These are phyloP conservation scores for Sitta europaea DNA, from an alignment of 2,113 vertebrate species.

Conservation along the genomic window DNA sequence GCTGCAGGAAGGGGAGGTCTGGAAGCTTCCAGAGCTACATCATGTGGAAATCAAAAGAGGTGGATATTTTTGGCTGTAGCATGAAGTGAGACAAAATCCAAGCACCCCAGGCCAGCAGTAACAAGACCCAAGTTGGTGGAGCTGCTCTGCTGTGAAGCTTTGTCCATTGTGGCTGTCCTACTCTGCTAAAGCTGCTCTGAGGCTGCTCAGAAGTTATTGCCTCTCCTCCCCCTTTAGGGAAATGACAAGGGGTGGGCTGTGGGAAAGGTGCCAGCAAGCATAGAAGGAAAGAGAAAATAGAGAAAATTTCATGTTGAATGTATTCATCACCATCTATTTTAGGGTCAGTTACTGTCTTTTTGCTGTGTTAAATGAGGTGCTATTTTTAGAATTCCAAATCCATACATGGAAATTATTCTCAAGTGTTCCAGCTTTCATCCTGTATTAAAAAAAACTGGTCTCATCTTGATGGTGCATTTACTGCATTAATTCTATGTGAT, in stretches of 20 bases:
- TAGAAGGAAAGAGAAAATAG: slow-evolving; percentile 6
- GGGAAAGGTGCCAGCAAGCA: neutral
- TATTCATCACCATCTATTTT: slow-evolving; percentile 16
- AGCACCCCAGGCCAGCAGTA: neutral
- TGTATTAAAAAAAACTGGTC: neutral
- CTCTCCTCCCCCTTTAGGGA: neutral
- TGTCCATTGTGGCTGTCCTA: neutral
- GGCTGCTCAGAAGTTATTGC: neutral
- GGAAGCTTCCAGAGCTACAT: neutral
- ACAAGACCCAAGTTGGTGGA: accelerated
- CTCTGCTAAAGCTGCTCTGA: neutral
- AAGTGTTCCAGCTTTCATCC: slow-evolving; percentile 11
- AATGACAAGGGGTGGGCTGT: neutral
- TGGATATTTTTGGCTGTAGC: neutral
- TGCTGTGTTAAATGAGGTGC: neutral
- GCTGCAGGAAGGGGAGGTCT: neutral
- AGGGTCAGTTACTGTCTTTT: neutral
- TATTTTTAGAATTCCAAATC: slow-evolving; percentile 52
- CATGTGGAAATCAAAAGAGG: neutral
- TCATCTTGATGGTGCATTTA: neutral
- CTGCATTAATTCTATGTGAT: neutral
- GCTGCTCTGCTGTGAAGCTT: neutral
- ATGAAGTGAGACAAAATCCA: neutral
- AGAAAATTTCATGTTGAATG: slow-evolving; percentile 2
- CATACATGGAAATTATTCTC: slow-evolving; percentile 36